Evolutionary conservation across 2,888 invertebrate species (phyloP), one percentile per base, ranked within the genome.

Genomic region (Mimumesa dahlbomi): DNA sequence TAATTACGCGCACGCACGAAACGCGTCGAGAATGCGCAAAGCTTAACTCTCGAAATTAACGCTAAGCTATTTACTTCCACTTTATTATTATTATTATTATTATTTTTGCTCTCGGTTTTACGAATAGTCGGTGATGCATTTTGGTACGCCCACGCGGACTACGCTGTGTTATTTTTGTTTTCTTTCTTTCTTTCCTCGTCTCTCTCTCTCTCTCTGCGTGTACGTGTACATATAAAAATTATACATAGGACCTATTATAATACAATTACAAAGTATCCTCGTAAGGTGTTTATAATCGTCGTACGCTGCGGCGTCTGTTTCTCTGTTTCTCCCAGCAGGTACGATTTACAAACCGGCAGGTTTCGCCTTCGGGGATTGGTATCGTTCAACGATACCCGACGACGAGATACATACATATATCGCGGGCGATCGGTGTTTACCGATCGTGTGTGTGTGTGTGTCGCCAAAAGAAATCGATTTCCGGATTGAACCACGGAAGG

Each of bases 201-300:
- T n/a, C n/a, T n/a, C n/a, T n/a, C n/a, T n/a, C n/a, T 48, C 54
- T 38, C 25, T 46, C 54, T 58, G 16, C 53, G 54, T 72, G 43
- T 71, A 70, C 57, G 57, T 64, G 54, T 54, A 65, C 64, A 76
- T 65, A 72, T 70, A 73, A 73, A 79, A 75, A 82, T 82, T 76
- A 80, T 83, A 82, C 79, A 78, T 78, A 84, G 73, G 66, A 74
- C 48, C 73, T 81, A 81, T 68, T 72, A 77, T 52, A 70, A 73
- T 77, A 72, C 79, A 79, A 82, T 83, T 81, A 81, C 78, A 78
- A 79, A 79, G 75, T 82, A 77, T 64, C 79, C 80, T 82, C 80
- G 71, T 81, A 81, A n/a, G 80, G 79, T 84, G 82, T 82, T 77
- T 82, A 81, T 77, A 78, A 75, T 79, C 69, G 73, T 71, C 73